These are phyloP conservation scores for Todiramphus chloris DNA, from an alignment of 2,113 vertebrate species.

Conservation along the genomic window DNA sequence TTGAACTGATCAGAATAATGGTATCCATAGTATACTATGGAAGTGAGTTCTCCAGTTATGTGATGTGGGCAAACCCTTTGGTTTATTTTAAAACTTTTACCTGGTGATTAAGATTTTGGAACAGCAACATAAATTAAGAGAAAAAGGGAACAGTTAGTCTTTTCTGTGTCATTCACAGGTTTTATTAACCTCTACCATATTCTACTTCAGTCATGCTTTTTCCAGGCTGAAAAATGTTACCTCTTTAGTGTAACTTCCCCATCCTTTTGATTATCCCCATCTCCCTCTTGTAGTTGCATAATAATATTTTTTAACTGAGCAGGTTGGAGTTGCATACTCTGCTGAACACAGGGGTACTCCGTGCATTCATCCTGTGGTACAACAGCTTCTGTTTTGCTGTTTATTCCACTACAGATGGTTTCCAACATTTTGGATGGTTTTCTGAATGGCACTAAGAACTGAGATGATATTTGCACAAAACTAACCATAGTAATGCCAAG, in stretches of 20 bases:
- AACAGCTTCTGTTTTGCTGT: neutral
- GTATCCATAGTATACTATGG: rapidly evolving
- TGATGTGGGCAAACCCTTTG: neutral
- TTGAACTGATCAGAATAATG: neutral
- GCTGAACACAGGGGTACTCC: neutral
- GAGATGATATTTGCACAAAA: neutral
- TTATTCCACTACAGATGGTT: neutral
- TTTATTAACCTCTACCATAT: neutral
- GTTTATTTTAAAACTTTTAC: neutral
- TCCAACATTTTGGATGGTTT: neutral
- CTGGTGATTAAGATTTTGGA: neutral
- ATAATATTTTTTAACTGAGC: neutral
- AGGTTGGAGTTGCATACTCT: neutral
- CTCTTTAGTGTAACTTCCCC: neutral
- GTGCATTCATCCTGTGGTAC: neutral
- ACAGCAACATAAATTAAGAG: neutral
- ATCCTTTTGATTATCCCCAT: neutral
- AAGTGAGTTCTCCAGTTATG: neutral
- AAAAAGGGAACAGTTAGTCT: neutral
- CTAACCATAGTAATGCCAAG: neutral
- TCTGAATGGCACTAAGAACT: neutral
- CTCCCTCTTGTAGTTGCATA: neutral
- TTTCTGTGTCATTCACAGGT: neutral
- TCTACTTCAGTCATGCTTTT: neutral
- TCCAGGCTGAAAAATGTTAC: neutral